Evolutionary conservation across 2,888 invertebrate genomes (phyloP).

Genomic region (Ceramica pisi): DNA sequence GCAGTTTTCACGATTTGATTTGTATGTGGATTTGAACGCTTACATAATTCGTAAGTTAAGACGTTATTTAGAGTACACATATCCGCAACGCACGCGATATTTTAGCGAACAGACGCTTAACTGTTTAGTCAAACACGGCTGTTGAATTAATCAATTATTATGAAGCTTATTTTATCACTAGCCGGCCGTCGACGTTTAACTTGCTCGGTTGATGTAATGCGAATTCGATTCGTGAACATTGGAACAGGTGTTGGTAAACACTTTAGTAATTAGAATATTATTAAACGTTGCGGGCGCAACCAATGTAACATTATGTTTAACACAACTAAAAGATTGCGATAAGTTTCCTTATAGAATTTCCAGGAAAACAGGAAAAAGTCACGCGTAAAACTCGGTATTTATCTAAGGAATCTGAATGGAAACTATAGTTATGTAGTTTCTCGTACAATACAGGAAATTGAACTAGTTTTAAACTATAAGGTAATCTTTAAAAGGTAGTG

Average conservation of each 20-base stretch:
- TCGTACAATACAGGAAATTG: slow-evolving; percentile 19
- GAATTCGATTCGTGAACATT: slow-evolving; percentile 48
- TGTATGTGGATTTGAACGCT: background rate
- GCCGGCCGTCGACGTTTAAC: slow-evolving; percentile 4
- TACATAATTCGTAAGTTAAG: slow-evolving; percentile 21
- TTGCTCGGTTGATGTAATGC: slow-evolving; percentile 48
- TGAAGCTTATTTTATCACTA: slow-evolving; percentile 47
- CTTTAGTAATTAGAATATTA: slow-evolving; percentile 34
- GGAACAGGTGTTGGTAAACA: slow-evolving; percentile 46
- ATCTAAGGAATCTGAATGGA: slow-evolving; percentile 8
- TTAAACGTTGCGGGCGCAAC: background rate
- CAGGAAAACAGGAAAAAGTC: background rate
- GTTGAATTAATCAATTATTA: slow-evolving; percentile 67
- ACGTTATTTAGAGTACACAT: slow-evolving; percentile 32
- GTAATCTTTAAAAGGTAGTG: slow-evolving; percentile 26
- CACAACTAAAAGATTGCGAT: background rate
- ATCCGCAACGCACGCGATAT: slow-evolving; percentile 50
- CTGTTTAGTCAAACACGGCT: slow-evolving; percentile 54
- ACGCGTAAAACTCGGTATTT: background rate
- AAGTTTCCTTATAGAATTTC: slow-evolving; percentile 2
- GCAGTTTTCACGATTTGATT: too few relatives aligned
- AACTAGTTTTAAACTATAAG: slow-evolving; percentile 26
- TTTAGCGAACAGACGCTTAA: slow-evolving; percentile 65
- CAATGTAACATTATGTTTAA: background rate
- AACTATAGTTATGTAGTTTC: slow-evolving; percentile 11